Evolutionary conservation across 92 coral and sea anemone species (phyloP).

Genomic region (Phenganax subtilis): DNA sequence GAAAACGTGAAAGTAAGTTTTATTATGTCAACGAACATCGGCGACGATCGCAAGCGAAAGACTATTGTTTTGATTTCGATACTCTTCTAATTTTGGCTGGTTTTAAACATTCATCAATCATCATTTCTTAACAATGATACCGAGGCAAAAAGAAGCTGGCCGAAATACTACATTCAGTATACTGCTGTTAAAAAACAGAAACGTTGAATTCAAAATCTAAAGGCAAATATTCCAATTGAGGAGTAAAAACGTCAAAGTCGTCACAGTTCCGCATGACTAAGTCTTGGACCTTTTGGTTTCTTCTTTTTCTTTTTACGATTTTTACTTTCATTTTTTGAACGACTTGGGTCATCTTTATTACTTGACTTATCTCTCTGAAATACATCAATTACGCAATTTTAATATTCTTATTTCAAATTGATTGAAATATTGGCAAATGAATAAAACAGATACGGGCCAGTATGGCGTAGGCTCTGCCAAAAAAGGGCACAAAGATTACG

Average conservation of each 20-base stretch:
- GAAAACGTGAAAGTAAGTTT: too few species aligned
- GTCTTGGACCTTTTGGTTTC: slow-evolving; percentile 71
- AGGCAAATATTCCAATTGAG: too few species aligned
- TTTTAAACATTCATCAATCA: too few species aligned
- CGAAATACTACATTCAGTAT: too few species aligned
- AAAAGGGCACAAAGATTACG: background rate
- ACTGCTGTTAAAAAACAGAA: too few species aligned
- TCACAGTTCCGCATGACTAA: slow-evolving; percentile 77
- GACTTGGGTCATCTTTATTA: slow-evolving; percentile 24
- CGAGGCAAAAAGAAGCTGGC: too few species aligned
- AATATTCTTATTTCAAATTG: background rate
- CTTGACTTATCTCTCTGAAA: slow-evolving; percentile 32
- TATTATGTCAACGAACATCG: too few species aligned
- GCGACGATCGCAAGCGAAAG: too few species aligned
- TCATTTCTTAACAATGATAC: too few species aligned
- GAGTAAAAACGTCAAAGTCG: background rate
- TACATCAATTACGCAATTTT: background rate
- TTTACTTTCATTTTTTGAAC: slow-evolving; percentile 37
- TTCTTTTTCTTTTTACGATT: slow-evolving; percentile 70
- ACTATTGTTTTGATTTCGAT: too few species aligned
- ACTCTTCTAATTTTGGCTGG: too few species aligned
- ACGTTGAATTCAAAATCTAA: too few species aligned
- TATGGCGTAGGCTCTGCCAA: background rate
- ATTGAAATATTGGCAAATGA: background rate
- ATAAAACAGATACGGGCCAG: background rate